Evolutionary conservation across 2,888 invertebrate genomes (phyloP).

Genomic region (Ormyrus pomaceus): DNA sequence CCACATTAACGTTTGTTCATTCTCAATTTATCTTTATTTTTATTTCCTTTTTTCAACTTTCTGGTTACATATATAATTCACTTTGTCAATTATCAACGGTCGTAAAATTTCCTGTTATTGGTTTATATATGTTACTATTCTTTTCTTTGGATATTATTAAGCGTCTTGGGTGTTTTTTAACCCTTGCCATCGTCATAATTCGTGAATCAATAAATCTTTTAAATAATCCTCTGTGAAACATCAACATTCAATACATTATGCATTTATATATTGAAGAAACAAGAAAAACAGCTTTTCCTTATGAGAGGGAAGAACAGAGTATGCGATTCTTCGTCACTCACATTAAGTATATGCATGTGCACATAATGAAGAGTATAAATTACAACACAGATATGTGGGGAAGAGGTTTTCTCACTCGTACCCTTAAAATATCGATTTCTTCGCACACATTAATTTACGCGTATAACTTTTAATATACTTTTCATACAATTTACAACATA

Average conservation of each 20-base stretch:
- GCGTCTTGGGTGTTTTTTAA: constrained; percentile 20
- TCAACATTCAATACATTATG: too few species aligned
- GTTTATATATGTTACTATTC: constrained; percentile 25
- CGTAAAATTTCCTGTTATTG: constrained; percentile 21
- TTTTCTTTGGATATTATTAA: constrained; percentile 20
- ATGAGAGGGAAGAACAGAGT: neutral
- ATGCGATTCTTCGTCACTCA: constrained; percentile 32
- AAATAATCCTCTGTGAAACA: neutral
- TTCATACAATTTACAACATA: constrained; percentile 30
- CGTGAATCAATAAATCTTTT: constrained; percentile 17
- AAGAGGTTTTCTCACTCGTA: constrained; percentile 60
- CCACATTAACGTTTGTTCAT: constrained; percentile 43
- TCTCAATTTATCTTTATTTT: constrained; percentile 25
- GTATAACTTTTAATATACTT: neutral
- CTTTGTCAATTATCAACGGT: constrained; percentile 21
- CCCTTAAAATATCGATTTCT: constrained; percentile 29
- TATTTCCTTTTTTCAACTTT: constrained; percentile 20
- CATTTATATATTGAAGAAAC: neutral
- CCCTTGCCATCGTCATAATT: neutral
- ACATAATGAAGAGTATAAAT: constrained; percentile 58
- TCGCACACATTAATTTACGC: neutral
- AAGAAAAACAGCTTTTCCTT: neutral
- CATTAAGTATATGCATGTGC: constrained; percentile 38
- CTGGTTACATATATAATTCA: constrained; percentile 9
- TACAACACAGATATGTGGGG: constrained; percentile 68